Evolutionary conservation across 1,140 invertebrate species (phyloP).

Genomic region (Eufriesea mexicana): DNA sequence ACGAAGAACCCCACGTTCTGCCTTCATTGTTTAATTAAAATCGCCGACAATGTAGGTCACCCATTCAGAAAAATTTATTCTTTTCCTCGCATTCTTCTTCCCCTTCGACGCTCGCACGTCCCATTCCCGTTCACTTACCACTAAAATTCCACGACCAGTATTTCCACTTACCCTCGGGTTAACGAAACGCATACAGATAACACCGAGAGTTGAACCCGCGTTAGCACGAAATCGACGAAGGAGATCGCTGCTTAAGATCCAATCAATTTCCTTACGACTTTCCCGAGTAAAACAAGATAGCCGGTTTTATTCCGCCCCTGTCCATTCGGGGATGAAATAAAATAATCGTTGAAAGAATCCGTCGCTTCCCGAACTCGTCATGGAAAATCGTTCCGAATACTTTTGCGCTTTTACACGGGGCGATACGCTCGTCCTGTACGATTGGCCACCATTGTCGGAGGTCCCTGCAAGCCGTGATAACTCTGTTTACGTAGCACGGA

Average conservation of each 20-base stretch:
- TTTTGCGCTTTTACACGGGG: not conserved
- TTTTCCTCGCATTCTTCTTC: not conserved
- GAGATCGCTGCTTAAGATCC: not conserved
- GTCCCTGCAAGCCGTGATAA: not conserved
- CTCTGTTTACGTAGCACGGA: not conserved
- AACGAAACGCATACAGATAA: not conserved
- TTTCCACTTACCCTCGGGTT: not conserved
- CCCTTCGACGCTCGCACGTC: not conserved
- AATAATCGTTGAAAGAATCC: not conserved
- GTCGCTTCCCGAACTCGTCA: no score
- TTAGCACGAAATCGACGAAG: not conserved
- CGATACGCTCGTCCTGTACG: not conserved
- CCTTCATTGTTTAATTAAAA: not conserved
- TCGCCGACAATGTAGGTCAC: not conserved
- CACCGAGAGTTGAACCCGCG: not conserved
- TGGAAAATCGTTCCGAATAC: not conserved
- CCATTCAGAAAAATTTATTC: not conserved
- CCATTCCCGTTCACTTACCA: not conserved
- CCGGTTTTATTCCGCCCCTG: not conserved
- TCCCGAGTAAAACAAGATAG: not conserved
- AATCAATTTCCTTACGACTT: not conserved
- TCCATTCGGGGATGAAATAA: not conserved
- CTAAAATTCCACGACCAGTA: not conserved
- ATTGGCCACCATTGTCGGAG: not conserved
- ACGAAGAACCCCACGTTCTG: not conserved